These are phyloP conservation scores for Theocolax elegans DNA, from an alignment of 1,140 invertebrate genomes.

Conservation along the genomic window DNA sequence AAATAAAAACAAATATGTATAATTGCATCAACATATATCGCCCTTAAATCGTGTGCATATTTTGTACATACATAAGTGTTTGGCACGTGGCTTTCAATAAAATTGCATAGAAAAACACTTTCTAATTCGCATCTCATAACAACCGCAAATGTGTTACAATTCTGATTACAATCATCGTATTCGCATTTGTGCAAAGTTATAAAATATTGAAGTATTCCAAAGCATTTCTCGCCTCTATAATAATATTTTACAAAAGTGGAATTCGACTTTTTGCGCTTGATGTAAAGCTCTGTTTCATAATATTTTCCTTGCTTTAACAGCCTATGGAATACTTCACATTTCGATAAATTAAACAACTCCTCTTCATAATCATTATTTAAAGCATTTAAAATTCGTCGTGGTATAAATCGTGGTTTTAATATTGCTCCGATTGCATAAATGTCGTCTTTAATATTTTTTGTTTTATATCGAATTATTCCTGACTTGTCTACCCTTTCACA, in stretches of 20 bases:
- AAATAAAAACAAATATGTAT: not conserved
- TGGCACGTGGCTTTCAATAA: not conserved
- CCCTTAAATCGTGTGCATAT: not conserved
- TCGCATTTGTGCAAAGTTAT: not conserved
- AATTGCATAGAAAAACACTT: not conserved
- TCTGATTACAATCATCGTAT: not conserved
- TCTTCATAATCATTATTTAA: not conserved
- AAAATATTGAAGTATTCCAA: not conserved
- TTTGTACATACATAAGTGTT: not conserved
- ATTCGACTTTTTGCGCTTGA: not conserved
- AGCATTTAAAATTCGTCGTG: not conserved
- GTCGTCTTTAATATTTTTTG: not conserved
- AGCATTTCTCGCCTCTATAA: not conserved
- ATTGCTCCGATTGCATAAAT: not conserved
- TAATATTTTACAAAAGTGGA: not conserved
- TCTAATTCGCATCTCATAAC: not conserved
- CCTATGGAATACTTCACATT: not conserved
- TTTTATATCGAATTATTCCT: not conserved
- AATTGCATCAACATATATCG: not conserved
- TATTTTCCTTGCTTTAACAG: not conserved
- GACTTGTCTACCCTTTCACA: not conserved
- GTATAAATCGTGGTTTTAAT: not conserved
- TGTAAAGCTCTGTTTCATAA: not conserved
- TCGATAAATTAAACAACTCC: not conserved
- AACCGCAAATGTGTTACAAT: not conserved